Conservation (phyloP, 2,888 invertebrate species). For the Myopa testacea region DNA sequence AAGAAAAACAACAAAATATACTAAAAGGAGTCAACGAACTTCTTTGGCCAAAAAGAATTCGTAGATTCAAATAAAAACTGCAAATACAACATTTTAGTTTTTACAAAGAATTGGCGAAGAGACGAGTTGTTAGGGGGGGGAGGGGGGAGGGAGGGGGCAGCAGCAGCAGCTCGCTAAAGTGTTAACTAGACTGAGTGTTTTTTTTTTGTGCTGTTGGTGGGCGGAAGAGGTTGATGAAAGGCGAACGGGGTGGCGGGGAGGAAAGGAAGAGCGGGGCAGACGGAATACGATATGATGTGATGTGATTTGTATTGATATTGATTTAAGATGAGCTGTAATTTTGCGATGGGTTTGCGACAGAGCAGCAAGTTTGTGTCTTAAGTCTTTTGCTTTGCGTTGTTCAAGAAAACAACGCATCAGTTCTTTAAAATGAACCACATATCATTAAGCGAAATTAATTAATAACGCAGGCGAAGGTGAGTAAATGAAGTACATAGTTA, state of each 20-base stretch:
- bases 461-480: neutral
- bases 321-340: neutral
- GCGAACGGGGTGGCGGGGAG: neutral
- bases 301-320: neutral
- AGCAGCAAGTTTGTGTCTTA: constrained; percentile 11
- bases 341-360: neutral
- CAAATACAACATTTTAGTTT: neutral
- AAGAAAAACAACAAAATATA: constrained; percentile 52
- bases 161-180: neutral
- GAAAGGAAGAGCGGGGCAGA: neutral
- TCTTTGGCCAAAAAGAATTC: constrained; percentile 50
- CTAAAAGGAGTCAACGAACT: constrained; percentile 63
- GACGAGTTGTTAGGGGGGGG: neutral
- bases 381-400: constrained; percentile 3
- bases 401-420: neutral
- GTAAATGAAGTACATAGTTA: no score
- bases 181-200: neutral
- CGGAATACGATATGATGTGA: neutral
- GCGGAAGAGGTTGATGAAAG: constrained; percentile 5
- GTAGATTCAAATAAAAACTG: neutral
- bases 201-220: neutral
- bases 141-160: neutral
- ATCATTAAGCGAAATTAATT: neutral
- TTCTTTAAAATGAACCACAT: neutral
- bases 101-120: neutral